A percentile compares a stretch with the other conserved stretches of the same genome.
phyloP scores from a whole-genome alignment of 2,888 invertebrate species.

The Harpalus rubripes region DNA sequence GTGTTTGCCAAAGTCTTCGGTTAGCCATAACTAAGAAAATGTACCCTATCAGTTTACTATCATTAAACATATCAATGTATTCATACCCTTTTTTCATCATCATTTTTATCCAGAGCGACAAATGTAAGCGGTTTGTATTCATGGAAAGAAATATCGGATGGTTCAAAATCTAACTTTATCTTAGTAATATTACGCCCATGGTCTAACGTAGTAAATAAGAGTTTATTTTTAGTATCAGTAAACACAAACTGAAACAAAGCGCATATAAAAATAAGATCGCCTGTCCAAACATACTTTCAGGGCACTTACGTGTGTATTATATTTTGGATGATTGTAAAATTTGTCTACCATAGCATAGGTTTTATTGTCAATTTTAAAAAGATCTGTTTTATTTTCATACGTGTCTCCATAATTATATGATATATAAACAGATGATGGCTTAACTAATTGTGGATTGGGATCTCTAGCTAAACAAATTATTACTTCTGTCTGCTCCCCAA shows the following conservation, averaged over 20 bases:
- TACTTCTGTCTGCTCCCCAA: conserved; percentile 91
- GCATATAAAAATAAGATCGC: conserved; percentile 38
- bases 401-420: conserved; percentile 92
- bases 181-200: conserved; percentile 85
- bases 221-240: conserved; percentile 87
- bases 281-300: conserved; percentile 18
- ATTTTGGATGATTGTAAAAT: conserved; percentile 91
- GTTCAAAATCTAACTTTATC: conserved; percentile 85
- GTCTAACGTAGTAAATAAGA: conserved; percentile 87
- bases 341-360: conserved; percentile 87
- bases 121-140: conserved; percentile 85
- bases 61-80: neutral
- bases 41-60: neutral
- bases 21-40: conserved; percentile 85
- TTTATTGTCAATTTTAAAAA: conserved; percentile 81
- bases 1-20: conserved; percentile 86
- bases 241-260: conserved; percentile 87
- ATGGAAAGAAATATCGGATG: conserved; percentile 88
- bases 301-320: conserved; percentile 87
- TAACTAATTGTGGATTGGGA: conserved; percentile 79
- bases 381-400: conserved; percentile 86
- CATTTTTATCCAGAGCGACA: conserved; percentile 87
- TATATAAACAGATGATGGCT: conserved; percentile 88
- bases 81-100: conserved; percentile 81
- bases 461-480: conserved; percentile 92